These are phyloP conservation scores for Limnephilus lunatus DNA, from an alignment of 2,888 invertebrate species.

Conservation along the genomic window DNA sequence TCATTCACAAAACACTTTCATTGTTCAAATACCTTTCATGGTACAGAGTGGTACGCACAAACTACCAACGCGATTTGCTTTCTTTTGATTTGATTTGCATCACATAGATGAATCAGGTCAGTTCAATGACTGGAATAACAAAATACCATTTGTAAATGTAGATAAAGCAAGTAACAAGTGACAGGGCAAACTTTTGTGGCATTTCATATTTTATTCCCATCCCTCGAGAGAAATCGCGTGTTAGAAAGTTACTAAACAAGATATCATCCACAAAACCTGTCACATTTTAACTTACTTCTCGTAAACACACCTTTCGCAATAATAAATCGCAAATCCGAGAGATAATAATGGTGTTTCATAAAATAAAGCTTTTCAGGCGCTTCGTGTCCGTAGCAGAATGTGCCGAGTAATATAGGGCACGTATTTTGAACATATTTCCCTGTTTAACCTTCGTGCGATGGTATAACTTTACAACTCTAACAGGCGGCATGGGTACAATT, in stretches of 20 bases:
- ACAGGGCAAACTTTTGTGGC: too few relatives aligned
- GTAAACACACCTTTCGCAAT: not conserved
- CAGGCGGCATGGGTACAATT: too few relatives aligned
- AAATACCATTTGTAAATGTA: too few relatives aligned
- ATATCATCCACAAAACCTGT: not conserved
- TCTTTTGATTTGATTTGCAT: not conserved
- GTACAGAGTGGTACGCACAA: not conserved
- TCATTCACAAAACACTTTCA: not conserved
- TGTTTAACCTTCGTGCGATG: not conserved
- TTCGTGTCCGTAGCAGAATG: slow-evolving; percentile 2
- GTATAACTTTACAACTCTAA: not conserved
- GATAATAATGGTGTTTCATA: not conserved
- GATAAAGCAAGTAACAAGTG: too few relatives aligned
- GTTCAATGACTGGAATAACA: too few relatives aligned
- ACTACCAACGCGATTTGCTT: not conserved
- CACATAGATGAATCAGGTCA: not conserved
- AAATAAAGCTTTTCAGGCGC: not conserved
- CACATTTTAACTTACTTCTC: not conserved
- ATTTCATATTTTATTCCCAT: not conserved
- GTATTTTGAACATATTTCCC: not conserved
- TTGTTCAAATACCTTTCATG: not conserved
- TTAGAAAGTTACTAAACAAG: not conserved
- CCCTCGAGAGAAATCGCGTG: not conserved
- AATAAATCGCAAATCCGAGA: not conserved
- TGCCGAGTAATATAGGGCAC: not conserved